Base-by-base conservation (phyloP, 2,113 vertebrate genomes). In the Thryonomys swinderianus region DNA sequence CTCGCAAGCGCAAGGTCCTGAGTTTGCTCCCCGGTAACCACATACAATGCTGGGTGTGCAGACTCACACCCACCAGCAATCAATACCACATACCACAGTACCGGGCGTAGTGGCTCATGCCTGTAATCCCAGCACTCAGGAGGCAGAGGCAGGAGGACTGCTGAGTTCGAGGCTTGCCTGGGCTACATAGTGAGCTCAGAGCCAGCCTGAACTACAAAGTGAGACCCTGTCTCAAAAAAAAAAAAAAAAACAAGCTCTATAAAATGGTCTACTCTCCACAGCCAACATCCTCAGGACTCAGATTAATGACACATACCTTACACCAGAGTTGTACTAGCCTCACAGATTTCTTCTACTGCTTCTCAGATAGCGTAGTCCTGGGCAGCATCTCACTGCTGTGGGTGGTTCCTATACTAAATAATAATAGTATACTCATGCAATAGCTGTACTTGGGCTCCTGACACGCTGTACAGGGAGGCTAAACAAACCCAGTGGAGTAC, bases 391-490 rank as follows among this genome's bases (percentile, higher is more conserved):
- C 84, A 30, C 25, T 76, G 74, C 55, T 32, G 51, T 83, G 67
- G 45, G 55, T 61, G 37, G 81, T 32, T 53, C 92, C 42, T 48
- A 21, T 57, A 78, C 73, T 67, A 67, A 88, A 83, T 88, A 48
- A 79, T 25, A 34, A 69, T 5, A 85, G 48, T 30, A 62, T 79
- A 64, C 71, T 67, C 73, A 94, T 80, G 78, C 92, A 95, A 51
- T 51, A 78, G 23, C 25, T 48, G 83, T 55, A 42, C 34, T 64
- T 87, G 42, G 69, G 40, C 40, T 92, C 62, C 42, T 88, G 48
- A 93, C 57, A 85, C 42, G 79, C 18, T 69, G 42, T 90, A 88
- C 73, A 81, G 3, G 3, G 37, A 95, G 25, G 23, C 73, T 79
- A 85, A 78, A 81, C 74, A 80, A 61, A 74, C 7, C 66, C 10